phyloP scores from a whole-genome alignment of 2,888 invertebrate genomes.

The Phengaris arion region DNA sequence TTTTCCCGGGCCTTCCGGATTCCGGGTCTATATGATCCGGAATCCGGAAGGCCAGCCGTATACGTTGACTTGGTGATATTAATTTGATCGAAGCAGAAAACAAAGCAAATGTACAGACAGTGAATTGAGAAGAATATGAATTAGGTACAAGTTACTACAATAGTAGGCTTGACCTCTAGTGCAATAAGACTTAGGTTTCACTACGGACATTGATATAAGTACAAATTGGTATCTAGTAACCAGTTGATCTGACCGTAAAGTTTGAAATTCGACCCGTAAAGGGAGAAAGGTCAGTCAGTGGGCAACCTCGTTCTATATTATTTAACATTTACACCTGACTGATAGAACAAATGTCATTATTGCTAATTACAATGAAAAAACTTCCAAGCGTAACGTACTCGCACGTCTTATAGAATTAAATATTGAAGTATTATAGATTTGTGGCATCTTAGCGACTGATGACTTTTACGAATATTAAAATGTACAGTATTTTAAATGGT shows the following conservation, averaged over 20 bases:
- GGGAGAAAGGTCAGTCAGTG: constrained; percentile 12
- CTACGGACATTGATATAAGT: too few relatives aligned
- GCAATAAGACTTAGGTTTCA: too few relatives aligned
- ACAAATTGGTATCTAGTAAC: background rate
- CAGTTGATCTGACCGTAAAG: background rate
- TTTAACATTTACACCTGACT: constrained; percentile 4
- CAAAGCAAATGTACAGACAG: too few relatives aligned
- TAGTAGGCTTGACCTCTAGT: too few relatives aligned
- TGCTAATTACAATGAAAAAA: background rate
- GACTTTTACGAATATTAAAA: background rate
- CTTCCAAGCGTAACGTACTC: background rate
- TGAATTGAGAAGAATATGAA: too few relatives aligned
- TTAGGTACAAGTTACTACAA: too few relatives aligned
- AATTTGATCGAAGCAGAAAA: too few relatives aligned
- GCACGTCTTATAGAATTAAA: background rate
- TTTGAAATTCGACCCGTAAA: constrained; percentile 15
- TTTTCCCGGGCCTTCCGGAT: too few relatives aligned
- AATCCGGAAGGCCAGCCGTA: too few relatives aligned
- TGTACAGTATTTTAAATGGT: background rate
- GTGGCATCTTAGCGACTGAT: background rate
- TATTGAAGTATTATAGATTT: background rate
- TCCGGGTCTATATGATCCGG: too few relatives aligned
- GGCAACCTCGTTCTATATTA: constrained; percentile 7
- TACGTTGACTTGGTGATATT: too few relatives aligned
- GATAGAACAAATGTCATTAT: constrained; percentile 13